Base-by-base conservation (phyloP, 1,140 invertebrate genomes). In the Hirudo medicinalis region DNA sequence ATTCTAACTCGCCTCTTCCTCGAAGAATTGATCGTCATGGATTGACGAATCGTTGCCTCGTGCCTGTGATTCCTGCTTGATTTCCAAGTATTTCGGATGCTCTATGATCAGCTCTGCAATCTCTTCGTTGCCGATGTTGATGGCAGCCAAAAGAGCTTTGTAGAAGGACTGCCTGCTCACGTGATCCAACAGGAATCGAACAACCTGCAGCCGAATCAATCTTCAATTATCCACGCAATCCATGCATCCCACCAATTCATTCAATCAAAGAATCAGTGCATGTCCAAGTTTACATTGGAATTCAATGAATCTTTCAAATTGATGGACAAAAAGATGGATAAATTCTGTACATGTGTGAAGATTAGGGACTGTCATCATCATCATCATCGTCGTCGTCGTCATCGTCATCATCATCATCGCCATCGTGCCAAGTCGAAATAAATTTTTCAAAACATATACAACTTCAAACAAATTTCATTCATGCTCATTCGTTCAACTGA, bases 21-120 rank as follows among this genome's bases (percentile, higher is more conserved):
- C 70, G 20, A 57, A 54, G 69, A 71, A 73, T 43, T 71, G 69
- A 27, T 73, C 70, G 27, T 73, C 72, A 22, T 71, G 27, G 25
- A 60, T 36, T 22, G 40, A 60, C 1, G 54, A 22, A 66, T 32
- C 63, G 73, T 36, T 69, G 43, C 43, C 40, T 36, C 20, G 9
- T 19, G 71, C 68, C 36, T 63, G 22, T 13, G 22, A 4, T 57
- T 79, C 77, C 63, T 75, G 75, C 70, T 77, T 79, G 72, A 77
- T 74, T 22, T 79, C 77, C 57, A 71, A 73, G 74, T 81, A 80
- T 71, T 79, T 78, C 17, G 78, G 77, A 75, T 81, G 79, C 73
- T 80, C 79, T 11, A 82, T 74, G 66, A 81, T 79, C 4, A 77
- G 76, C 72, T 82, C 80, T 11, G 79, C 79, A 29, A 81, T 81